Evolutionary conservation across 2,113 vertebrate species (phyloP), one percentile per base, ranked within the genome.

Genomic region (Coptodon bakossiorum): DNA sequence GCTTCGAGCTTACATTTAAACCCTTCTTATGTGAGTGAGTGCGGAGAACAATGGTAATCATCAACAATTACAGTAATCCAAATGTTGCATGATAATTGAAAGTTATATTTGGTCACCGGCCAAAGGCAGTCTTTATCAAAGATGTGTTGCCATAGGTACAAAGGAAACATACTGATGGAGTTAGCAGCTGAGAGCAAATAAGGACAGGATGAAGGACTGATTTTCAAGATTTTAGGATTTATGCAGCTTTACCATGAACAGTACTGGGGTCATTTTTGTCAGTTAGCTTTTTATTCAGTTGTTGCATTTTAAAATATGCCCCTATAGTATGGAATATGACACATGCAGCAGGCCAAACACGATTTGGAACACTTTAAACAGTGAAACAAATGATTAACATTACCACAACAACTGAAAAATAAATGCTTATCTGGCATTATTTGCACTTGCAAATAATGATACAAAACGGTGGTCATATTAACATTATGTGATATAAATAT

Each of bases 141-240:
- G 27, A 78, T 50, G 73, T 78, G 73, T 78, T 78, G 73, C 73
- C 73, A 78, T 52, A n/a, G 73, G 27, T 50, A 78, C 73, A 78
- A 50, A 50, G 73, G 27, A 52, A 78, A 52, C 27, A 78, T 78
- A 50, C 45, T 52, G 73, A 78, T 29, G 27, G 29, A 31, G 73
- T 78, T 78, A 50, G 73, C 2, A 31, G 73, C 16, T n/a, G 73
- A n/a, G 45, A 52, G 45, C 45, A 78, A 19, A 78, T 50, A 6
- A 50, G 45, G 73, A 78, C 73, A 50, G 16, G 24, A 50, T 78
- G 45, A 12, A 48, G 43, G 27, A 52, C 9, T 31, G 73, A 31
- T 78, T 78, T 78, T 31, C 16, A 50, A 52, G 73, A 78, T 31
- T 78, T 52, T 31, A 31, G 73, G 45, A 6, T 78, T 78, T 31